These are phyloP conservation scores for Linurgus olivaceus DNA, from an alignment of 2,797 vertebrate genomes.

Conservation along the genomic window DNA sequence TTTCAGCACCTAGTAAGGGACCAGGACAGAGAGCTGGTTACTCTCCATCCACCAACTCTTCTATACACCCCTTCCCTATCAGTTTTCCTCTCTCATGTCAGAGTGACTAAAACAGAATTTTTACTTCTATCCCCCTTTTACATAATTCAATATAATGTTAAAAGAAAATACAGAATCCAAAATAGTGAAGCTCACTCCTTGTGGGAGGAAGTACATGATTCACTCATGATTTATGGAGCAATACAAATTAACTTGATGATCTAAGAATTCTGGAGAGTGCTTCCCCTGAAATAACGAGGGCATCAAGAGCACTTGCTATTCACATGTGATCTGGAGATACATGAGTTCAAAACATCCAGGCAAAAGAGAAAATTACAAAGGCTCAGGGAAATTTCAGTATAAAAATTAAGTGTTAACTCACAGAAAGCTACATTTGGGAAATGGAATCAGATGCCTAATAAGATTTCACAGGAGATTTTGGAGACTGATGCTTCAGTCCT, in stretches of 20 bases:
- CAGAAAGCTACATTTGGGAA: not conserved
- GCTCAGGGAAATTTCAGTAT: not conserved
- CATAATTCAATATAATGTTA: not conserved
- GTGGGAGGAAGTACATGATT: not conserved
- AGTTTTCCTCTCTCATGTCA: not conserved
- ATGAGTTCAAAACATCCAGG: not conserved
- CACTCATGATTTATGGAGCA: slow-evolving; percentile 11
- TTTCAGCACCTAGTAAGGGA: not conserved
- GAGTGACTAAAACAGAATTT: not conserved
- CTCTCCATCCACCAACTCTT: not conserved
- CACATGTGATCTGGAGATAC: not conserved
- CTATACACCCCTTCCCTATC: not conserved
- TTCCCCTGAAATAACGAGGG: not conserved
- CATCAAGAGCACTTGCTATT: not conserved
- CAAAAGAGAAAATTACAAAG: not conserved
- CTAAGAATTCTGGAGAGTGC: not conserved
- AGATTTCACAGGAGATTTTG: not conserved
- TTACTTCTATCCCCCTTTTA: not conserved
- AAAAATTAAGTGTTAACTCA: not conserved
- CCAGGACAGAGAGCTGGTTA: not conserved
- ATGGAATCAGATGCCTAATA: not conserved
- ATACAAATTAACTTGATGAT: slow-evolving; percentile 7
- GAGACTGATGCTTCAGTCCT: not conserved
- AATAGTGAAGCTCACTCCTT: not conserved
- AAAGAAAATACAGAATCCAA: slow-evolving; percentile 13